Evolutionary conservation across 2,888 invertebrate genomes (phyloP).

Genomic region (Harpagoxenus sublaevis): DNA sequence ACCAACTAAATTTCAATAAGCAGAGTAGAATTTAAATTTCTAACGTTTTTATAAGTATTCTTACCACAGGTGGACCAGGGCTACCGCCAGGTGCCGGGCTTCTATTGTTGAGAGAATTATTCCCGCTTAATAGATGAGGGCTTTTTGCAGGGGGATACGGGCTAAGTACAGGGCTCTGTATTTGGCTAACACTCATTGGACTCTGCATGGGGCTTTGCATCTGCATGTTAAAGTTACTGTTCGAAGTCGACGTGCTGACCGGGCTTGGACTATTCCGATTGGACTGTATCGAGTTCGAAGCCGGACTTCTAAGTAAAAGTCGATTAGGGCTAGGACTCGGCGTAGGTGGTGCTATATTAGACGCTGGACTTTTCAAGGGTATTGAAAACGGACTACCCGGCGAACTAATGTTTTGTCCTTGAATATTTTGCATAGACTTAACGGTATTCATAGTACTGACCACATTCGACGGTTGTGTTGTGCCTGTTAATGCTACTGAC

Average conservation of each 20-base stretch:
- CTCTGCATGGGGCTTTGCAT: conserved; percentile 86
- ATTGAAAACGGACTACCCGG: conserved; percentile 85
- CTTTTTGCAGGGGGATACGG: conserved; percentile 85
- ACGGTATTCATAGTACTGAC: conserved; percentile 79
- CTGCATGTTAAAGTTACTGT: conserved; percentile 83
- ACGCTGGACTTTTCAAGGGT: conserved; percentile 85
- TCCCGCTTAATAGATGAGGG: conserved; percentile 82
- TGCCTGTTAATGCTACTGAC: conserved; percentile 76
- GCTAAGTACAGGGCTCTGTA: conserved; percentile 85
- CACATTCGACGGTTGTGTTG: conserved; percentile 73
- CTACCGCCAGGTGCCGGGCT: conserved; percentile 85
- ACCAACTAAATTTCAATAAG: neutral
- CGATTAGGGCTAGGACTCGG: conserved; percentile 85
- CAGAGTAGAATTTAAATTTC: neutral
- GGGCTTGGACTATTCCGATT: conserved; percentile 84
- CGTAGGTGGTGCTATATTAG: conserved; percentile 85
- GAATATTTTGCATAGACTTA: conserved; percentile 84
- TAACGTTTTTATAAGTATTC: conserved; percentile 46
- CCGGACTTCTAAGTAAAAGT: conserved; percentile 83
- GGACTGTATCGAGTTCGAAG: conserved; percentile 85
- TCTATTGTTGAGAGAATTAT: conserved; percentile 81
- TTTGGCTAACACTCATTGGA: conserved; percentile 84
- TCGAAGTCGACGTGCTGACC: conserved; percentile 81
- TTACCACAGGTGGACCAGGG: conserved; percentile 85
- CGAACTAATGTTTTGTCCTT: conserved; percentile 83